Base-by-base conservation (phyloP, 23 tunicate species). In the Oikopleura vanhoeffeni region DNA sequence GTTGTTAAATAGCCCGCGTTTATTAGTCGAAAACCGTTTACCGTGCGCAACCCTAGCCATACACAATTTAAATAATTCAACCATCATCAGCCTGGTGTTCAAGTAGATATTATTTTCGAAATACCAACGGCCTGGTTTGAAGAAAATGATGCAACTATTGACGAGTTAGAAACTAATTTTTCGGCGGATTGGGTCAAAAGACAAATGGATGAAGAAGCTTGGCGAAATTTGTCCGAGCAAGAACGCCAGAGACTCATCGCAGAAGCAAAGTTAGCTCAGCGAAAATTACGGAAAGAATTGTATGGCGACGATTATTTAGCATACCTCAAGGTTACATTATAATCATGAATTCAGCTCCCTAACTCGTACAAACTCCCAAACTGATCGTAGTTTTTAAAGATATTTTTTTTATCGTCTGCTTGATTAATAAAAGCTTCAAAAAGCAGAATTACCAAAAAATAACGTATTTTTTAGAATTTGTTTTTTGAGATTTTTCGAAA, bases 171-270 rank as follows among this genome's bases (percentile, higher is more conserved):
- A 71, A 38, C 27, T 18, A 2, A 28, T 24, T 71, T 13, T 71
- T 71, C 34, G 27, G 79, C 35, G 27, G 79, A 71, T 30, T 71
- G 79, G 79, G 79, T 71, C 2, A 71, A 71, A 71, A 33, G 34
- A 2, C 79, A 71, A 71, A 71, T 71, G 79, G 79, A 71, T 32
- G 79, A 71, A 71, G 79, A 71, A 71, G 79, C 27, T 18, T 71
- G 79, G 79, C 27, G 79, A 24, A 28, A 32, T 18, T 38, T 71
- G 27, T 71, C 79, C 3, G 79, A 71, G 38, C 34, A 71, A 30
- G 79, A 71, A 30, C 27, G 79, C 4, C 79, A 71, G 38, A 3
- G 38, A 24, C 38, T 71, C 2, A 71, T 71, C 35, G 79, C 79
- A 13, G 36, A 2, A 30, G 38, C 79, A 71, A 71, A 71, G 32